Percentiles rank a stretch among this genome's conserved stretches.
phyloP scores from a whole-genome alignment of 1,140 invertebrate species.

The Drosophila bipectinata region DNA sequence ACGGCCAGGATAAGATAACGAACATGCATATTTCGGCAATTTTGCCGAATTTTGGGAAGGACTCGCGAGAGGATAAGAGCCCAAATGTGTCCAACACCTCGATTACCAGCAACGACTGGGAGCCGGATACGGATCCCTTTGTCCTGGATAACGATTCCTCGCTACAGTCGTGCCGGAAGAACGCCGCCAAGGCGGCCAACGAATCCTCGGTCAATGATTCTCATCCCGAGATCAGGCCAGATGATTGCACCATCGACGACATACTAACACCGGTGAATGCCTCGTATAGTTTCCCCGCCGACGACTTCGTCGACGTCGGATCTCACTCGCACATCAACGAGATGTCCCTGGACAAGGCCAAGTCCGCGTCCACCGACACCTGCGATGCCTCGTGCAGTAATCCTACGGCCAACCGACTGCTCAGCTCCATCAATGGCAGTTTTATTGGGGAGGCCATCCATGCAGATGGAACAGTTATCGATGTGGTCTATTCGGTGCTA shows the following conservation, averaged over 20 bases:
- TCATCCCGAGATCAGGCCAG: slow-evolving; percentile 27
- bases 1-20: slow-evolving; percentile 86
- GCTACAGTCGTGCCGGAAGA: slow-evolving; percentile 37
- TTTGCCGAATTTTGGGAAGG: slow-evolving; percentile 85
- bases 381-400: slow-evolving; percentile 52
- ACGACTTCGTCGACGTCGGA: slow-evolving; percentile 49
- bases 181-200: slow-evolving; percentile 1
- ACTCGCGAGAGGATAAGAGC: slow-evolving; percentile 78
- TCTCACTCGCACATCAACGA: slow-evolving; percentile 42
- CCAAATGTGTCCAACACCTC: slow-evolving; percentile 85
- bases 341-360: slow-evolving; percentile 26
- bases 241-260: slow-evolving; percentile 44
- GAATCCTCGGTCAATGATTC: slow-evolving; percentile 16
- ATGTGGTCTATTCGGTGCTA: slow-evolving; percentile 64
- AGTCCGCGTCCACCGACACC: slow-evolving; percentile 30
- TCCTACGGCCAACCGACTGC: slow-evolving; percentile 27
- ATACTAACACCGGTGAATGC: slow-evolving; percentile 53
- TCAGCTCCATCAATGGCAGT: slow-evolving; percentile 52
- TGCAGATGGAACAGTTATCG: slow-evolving; percentile 56
- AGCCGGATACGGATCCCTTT: slow-evolving; percentile 63
- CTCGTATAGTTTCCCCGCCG: slow-evolving; percentile 34
- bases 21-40: slow-evolving; percentile 86
- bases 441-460: slow-evolving; percentile 65
- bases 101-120: slow-evolving; percentile 84
- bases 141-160: slow-evolving; percentile 44